Evolutionary conservation across 2,797 vertebrate genomes (phyloP).

Genomic region (Urosaurus nigricauda): DNA sequence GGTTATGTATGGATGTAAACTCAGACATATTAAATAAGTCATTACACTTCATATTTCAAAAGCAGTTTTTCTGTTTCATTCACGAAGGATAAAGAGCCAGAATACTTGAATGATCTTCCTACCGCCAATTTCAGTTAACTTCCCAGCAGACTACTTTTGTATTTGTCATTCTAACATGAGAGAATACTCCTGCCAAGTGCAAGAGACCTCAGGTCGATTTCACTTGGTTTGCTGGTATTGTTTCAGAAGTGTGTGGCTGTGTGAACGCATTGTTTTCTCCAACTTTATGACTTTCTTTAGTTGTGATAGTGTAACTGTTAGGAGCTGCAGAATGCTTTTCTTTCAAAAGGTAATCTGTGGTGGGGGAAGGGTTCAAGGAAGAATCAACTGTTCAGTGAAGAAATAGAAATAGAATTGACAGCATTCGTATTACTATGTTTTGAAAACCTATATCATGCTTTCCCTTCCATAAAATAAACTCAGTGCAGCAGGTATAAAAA

Average conservation of each 20-base stretch:
- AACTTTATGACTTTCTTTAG: not conserved
- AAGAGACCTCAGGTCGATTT: not conserved
- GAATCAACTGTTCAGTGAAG: not conserved
- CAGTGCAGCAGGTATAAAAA: not conserved
- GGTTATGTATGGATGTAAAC: not conserved
- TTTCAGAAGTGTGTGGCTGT: not conserved
- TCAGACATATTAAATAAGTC: not conserved
- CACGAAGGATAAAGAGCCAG: rapidly evolving
- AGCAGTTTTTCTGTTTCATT: not conserved
- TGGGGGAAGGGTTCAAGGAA: not conserved
- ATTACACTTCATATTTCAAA: not conserved
- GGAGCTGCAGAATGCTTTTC: too few species aligned
- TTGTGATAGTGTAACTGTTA: not conserved
- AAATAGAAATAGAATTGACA: not conserved
- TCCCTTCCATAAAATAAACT: not conserved
- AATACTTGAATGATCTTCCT: not conserved
- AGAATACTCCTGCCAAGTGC: not conserved
- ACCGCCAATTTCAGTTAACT: not conserved
- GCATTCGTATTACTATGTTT: not conserved
- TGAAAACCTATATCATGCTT: not conserved
- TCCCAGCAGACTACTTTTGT: not conserved
- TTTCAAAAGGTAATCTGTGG: not conserved
- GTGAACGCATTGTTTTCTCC: not conserved
- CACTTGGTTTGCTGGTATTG: not conserved
- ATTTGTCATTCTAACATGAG: not conserved